These are phyloP conservation scores for Metallyticus violacea DNA, from an alignment of 2,888 invertebrate genomes.

Conservation along the genomic window DNA sequence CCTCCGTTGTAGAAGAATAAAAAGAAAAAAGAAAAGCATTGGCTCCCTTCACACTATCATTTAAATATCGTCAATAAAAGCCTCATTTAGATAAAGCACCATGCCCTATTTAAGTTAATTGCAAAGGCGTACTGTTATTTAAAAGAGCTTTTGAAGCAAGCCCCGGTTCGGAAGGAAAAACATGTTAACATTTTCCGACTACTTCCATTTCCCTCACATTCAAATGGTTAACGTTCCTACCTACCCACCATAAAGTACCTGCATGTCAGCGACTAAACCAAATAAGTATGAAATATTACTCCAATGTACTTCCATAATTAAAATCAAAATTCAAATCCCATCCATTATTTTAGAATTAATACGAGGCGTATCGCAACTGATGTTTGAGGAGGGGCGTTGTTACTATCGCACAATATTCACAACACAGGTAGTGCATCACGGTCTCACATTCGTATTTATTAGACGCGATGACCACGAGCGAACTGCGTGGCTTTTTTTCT, in stretches of 20 bases:
- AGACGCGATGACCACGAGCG: neutral
- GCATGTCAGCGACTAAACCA: neutral
- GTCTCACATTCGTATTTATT: constrained; percentile 1
- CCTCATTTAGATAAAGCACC: no score
- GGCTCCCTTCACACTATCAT: no score
- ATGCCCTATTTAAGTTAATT: neutral
- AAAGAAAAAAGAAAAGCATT: no score
- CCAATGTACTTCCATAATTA: neutral
- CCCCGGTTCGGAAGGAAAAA: neutral
- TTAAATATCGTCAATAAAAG: no score
- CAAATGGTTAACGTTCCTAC: no score
- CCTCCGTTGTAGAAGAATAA: no score
- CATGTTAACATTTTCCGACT: neutral
- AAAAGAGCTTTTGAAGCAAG: neutral
- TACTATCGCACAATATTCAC: neutral
- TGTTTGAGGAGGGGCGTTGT: neutral
- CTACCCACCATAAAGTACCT: neutral
- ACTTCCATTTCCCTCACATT: no score
- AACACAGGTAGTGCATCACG: neutral
- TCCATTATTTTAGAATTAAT: constrained; percentile 5
- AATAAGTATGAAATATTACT: constrained; percentile 10
- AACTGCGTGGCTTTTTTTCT: neutral
- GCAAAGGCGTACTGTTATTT: neutral
- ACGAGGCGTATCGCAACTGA: neutral
- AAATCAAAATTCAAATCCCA: constrained; percentile 16